Evolutionary conservation across 2,888 invertebrate genomes (phyloP).

Genomic region (Seladonia tumulorum): DNA sequence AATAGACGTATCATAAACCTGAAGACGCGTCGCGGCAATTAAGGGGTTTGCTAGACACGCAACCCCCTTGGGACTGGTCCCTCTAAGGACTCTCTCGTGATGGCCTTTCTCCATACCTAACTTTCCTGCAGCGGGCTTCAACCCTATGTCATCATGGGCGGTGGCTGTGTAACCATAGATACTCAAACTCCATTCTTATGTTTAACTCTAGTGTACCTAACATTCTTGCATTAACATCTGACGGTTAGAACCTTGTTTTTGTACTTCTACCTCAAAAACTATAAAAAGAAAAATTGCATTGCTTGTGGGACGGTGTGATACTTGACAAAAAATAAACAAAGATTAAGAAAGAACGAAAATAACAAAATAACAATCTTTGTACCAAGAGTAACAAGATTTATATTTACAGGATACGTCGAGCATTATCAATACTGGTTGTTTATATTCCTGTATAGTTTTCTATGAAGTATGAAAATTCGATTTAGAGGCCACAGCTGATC

Average conservation of each 20-base stretch:
- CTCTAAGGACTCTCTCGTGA: neutral
- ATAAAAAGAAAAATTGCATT: neutral
- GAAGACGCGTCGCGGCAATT: constrained; percentile 12
- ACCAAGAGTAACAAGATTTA: neutral
- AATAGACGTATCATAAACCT: constrained; percentile 6
- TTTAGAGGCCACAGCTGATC: neutral
- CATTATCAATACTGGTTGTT: neutral
- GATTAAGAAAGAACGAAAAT: neutral
- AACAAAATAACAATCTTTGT: neutral
- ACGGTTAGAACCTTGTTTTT: neutral
- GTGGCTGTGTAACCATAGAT: neutral
- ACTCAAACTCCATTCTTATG: neutral
- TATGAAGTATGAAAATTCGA: neutral
- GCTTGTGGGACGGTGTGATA: neutral
- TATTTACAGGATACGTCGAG: neutral
- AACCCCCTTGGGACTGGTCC: neutral
- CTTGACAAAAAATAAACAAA: neutral
- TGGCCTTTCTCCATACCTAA: neutral
- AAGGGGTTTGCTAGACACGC: constrained; percentile 9
- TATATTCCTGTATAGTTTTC: neutral
- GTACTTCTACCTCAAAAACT: neutral
- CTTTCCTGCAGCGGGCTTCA: neutral
- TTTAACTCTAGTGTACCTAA: neutral
- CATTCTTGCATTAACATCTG: neutral
- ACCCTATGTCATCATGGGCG: neutral